phyloP scores from a whole-genome alignment of 1,140 invertebrate genomes.

The Harpegnathos saltator region DNA sequence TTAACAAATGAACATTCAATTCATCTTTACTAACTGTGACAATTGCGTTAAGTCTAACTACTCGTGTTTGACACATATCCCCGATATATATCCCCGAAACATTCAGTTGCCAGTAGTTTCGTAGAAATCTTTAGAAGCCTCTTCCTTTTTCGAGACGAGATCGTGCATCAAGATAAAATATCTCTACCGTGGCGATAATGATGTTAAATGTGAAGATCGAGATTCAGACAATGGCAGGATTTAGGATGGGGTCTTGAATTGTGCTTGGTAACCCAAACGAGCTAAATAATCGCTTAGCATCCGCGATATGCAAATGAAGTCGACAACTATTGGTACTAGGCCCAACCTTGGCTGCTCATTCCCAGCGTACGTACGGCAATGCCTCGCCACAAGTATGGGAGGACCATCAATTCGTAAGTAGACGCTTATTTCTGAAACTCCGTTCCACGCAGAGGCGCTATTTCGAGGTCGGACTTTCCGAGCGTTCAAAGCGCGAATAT shows the following conservation, averaged over 20 bases:
- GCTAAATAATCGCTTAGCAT: neutral
- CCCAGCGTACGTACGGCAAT: neutral
- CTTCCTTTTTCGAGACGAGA: neutral
- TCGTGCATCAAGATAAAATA: neutral
- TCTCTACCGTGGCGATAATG: neutral
- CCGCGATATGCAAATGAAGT: neutral
- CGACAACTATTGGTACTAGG: neutral
- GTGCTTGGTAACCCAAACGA: neutral
- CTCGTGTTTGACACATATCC: too few relatives aligned
- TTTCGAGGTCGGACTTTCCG: slow-evolving; percentile 34
- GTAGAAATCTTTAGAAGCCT: neutral
- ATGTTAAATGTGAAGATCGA: neutral
- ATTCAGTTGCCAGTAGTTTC: too few relatives aligned
- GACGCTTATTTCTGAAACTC: slow-evolving; percentile 14
- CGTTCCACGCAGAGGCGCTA: slow-evolving; percentile 14
- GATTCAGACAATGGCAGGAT: neutral
- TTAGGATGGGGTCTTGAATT: neutral
- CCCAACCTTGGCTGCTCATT: neutral
- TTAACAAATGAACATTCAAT: too few relatives aligned
- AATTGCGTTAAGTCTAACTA: too few relatives aligned
- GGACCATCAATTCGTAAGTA: neutral
- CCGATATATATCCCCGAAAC: too few relatives aligned
- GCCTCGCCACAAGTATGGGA: neutral
- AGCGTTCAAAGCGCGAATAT: slow-evolving; percentile 15
- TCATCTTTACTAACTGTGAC: too few relatives aligned